phyloP scores from a whole-genome alignment of 35 echinoderm and acorn worm species.

The Hemicentrotus pulcherrimus region DNA sequence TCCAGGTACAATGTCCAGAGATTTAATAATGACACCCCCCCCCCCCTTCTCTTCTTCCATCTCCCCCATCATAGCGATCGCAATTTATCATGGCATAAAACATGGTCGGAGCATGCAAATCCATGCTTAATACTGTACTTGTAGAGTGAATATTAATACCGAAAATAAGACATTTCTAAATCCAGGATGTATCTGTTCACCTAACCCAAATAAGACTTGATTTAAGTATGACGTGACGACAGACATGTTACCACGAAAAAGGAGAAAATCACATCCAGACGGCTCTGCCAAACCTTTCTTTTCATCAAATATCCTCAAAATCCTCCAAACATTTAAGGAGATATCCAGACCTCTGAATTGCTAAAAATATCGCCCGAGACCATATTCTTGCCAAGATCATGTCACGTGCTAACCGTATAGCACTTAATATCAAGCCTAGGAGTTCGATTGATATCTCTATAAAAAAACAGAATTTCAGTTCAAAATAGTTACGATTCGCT shows the following conservation, averaged over 20 bases:
- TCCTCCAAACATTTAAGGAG: not conserved
- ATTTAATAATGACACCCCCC: too few species aligned
- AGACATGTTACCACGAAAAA: constrained; percentile 33
- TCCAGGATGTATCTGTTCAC: not conserved
- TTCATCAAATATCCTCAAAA: constrained; percentile 22
- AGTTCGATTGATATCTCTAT: not conserved
- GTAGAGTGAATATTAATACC: not conserved
- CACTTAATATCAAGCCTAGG: not conserved
- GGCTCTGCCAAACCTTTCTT: not conserved
- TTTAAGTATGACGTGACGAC: not conserved
- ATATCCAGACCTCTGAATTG: not conserved
- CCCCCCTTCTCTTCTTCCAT: too few species aligned
- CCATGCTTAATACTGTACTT: not conserved
- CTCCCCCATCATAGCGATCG: too few species aligned
- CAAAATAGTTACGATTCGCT: too few species aligned
- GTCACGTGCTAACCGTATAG: not conserved
- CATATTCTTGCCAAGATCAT: not conserved
- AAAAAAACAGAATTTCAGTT: not conserved
- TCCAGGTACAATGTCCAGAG: too few species aligned
- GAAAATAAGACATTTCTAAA: constrained; percentile 5
- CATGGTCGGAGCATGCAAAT: not conserved
- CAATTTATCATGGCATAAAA: too few species aligned
- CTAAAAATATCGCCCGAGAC: not conserved
- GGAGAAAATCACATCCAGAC: not conserved
- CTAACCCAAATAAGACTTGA: not conserved